These are phyloP conservation scores for Penaeus vannamei DNA, from an alignment of 1,140 invertebrate species.

Conservation along the genomic window DNA sequence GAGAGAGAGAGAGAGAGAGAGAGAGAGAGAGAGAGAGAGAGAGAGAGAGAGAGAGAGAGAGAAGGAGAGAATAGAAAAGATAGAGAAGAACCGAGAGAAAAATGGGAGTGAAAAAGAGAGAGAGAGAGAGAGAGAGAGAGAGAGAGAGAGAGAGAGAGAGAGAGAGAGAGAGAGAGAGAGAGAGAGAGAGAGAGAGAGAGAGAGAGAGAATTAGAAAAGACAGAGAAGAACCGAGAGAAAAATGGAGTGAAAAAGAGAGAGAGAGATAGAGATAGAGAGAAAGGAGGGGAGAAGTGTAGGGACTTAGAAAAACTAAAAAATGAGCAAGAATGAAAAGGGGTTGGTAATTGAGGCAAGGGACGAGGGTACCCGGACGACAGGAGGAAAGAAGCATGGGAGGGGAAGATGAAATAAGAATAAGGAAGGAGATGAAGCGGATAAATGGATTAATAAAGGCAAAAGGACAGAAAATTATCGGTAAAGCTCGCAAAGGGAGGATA, in stretches of 20 bases:
- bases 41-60: not conserved
- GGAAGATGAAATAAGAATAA: too few species aligned
- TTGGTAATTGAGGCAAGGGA: too few species aligned
- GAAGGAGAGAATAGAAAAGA: not conserved
- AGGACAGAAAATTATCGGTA: too few species aligned
- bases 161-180: not conserved
- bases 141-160: not conserved
- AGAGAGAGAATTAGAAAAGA: not conserved
- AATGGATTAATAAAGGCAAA: too few species aligned
- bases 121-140: constrained; percentile 12
- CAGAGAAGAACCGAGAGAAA: not conserved
- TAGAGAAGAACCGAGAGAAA: not conserved
- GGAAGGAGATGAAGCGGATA: too few species aligned
- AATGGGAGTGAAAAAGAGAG: not conserved
- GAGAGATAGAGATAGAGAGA: not conserved
- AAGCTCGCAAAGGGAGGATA: too few species aligned
- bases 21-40: not conserved
- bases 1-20: constrained; percentile 16
- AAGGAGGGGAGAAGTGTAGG: not conserved
- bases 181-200: constrained; percentile 14
- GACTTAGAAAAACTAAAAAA: not conserved
- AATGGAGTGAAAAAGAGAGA: not conserved
- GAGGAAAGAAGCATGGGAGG: too few species aligned
- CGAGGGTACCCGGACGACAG: too few species aligned
- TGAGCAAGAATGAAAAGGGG: too few species aligned